These are phyloP conservation scores for Sorex maritimensis DNA, from an alignment of 2,797 vertebrate species.

Conservation along the genomic window DNA sequence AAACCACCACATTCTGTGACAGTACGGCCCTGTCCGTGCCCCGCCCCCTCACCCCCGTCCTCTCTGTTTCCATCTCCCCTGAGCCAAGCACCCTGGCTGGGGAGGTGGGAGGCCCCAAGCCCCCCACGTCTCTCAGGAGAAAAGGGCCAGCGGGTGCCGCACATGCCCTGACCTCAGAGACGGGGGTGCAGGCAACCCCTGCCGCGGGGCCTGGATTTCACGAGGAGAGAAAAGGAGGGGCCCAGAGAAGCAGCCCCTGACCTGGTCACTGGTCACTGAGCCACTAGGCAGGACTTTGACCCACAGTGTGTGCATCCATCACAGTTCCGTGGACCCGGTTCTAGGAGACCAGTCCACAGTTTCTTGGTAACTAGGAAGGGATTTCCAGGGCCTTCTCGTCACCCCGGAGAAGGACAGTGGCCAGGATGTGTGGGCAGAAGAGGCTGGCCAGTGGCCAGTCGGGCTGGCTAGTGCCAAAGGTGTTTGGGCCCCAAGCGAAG, in stretches of 20 bases:
- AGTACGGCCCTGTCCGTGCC: not conserved
- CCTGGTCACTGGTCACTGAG: not conserved
- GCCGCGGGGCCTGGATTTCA: not conserved
- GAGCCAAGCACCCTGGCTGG: not conserved
- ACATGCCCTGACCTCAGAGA: not conserved
- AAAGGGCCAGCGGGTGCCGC: not conserved
- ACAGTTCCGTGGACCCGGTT: slow-evolving; percentile 31
- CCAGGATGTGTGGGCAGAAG: slow-evolving; percentile 58
- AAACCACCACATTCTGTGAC: not conserved
- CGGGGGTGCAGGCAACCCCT: not conserved
- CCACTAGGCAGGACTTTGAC: not conserved
- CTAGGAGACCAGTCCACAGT: slow-evolving; percentile 64
- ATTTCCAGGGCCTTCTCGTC: slow-evolving; percentile 43
- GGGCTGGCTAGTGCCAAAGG: not conserved
- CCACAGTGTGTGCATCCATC: slow-evolving; percentile 15
- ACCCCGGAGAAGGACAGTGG: not conserved
- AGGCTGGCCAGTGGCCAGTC: not conserved
- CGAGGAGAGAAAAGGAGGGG: not conserved
- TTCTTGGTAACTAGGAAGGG: slow-evolving; percentile 56
- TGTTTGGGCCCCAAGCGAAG: slow-evolving; percentile 16
- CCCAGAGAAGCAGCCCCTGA: not conserved
- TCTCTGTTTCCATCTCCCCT: slow-evolving; percentile 19
- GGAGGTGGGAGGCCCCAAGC: not conserved
- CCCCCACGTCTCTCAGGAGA: not conserved
- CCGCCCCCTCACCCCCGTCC: too few relatives aligned